Conservation (phyloP, 2,797 vertebrate genomes). For the Strix occidentalis region DNA sequence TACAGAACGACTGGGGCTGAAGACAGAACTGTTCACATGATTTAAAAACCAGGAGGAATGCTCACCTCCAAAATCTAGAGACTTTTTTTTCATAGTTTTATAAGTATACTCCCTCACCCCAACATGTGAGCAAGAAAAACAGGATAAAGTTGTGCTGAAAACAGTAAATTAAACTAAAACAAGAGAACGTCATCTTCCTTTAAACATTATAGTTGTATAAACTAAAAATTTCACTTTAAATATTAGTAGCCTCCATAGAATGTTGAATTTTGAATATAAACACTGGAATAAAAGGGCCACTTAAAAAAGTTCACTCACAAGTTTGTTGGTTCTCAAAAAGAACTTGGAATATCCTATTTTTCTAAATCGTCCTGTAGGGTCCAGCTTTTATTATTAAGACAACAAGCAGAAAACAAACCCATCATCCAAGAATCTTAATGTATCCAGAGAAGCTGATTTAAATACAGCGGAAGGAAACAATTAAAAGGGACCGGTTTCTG, state of each 20-base stretch:
- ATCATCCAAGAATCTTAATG: slow-evolving; percentile 52
- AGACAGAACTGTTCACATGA: neutral
- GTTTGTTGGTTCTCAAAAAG: neutral
- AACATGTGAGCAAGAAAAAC: neutral
- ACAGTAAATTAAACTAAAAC: neutral
- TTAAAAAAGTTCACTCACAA: neutral
- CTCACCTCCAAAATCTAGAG: neutral
- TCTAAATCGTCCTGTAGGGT: slow-evolving; percentile 12
- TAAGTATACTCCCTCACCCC: neutral
- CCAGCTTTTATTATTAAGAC: slow-evolving; percentile 36
- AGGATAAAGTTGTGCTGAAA: neutral
- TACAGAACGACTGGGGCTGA: neutral
- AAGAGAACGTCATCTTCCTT: neutral
- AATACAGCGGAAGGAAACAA: slow-evolving; percentile 70
- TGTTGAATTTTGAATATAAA: neutral
- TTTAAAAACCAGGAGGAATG: neutral
- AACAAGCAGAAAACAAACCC: slow-evolving; percentile 44
- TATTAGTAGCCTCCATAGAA: neutral
- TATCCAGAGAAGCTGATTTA: slow-evolving; percentile 53
- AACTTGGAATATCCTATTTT: neutral
- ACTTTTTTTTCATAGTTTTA: neutral
- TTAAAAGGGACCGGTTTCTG: slow-evolving; percentile 63
- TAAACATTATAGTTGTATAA: neutral
- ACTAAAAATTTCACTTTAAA: neutral
- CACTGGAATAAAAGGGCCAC: neutral